These are phyloP conservation scores for Sarcoramphus papa DNA, from an alignment of 2,797 vertebrate species.

Conservation along the genomic window DNA sequence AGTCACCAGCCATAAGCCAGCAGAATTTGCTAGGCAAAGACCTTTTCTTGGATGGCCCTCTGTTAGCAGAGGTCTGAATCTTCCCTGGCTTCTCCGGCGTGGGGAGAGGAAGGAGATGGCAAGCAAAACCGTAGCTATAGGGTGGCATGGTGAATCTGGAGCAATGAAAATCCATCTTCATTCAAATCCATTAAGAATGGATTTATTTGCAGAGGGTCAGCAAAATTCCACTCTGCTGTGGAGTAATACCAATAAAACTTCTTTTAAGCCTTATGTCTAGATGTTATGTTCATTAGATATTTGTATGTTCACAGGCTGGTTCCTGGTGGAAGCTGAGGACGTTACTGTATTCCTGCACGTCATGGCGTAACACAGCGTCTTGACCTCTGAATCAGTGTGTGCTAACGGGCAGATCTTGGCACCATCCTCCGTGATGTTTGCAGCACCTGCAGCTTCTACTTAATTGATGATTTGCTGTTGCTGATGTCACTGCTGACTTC, in stretches of 20 bases:
- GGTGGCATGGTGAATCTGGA: background rate
- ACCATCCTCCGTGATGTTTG: background rate
- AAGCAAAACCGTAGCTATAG: background rate
- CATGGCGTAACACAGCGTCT: rapidly evolving
- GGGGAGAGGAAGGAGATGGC: background rate
- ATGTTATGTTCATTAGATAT: background rate
- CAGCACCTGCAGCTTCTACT: background rate
- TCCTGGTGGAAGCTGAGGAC: background rate
- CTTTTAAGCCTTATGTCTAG: background rate
- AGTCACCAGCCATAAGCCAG: background rate
- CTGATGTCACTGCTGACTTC: background rate
- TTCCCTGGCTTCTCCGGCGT: background rate
- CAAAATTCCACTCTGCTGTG: background rate
- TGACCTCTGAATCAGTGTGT: background rate
- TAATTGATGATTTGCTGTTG: background rate
- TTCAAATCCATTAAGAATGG: background rate
- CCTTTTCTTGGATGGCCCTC: background rate
- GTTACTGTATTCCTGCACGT: background rate
- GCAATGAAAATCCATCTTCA: background rate
- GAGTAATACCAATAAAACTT: background rate
- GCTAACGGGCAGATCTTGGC: background rate
- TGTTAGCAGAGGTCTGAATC: background rate
- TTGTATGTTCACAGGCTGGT: background rate
- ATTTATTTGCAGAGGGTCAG: background rate
- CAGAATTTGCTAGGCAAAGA: background rate